Evolutionary conservation across 37 sponge, comb jelly and placozoan species (phyloP).

Genomic region (Agelas oroides): DNA sequence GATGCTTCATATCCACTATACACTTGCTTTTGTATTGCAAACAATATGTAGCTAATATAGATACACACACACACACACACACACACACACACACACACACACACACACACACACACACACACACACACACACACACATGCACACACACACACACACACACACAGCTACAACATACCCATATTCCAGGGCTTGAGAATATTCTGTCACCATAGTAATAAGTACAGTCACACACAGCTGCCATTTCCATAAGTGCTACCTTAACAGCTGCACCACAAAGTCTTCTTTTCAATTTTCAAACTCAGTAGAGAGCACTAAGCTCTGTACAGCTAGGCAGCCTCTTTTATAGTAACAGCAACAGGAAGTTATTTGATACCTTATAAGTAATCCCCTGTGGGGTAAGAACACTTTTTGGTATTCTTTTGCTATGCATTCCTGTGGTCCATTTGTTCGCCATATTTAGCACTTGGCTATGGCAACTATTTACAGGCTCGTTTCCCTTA

Average conservation of each 20-base stretch:
- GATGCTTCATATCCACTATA: neutral
- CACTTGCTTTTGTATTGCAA: neutral
- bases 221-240: conserved; percentile 27
- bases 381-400: too few relatives aligned
- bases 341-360: too few relatives aligned
- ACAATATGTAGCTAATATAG: neutral
- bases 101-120: conserved; percentile 9
- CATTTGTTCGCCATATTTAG: too few relatives aligned
- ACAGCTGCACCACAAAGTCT: too few relatives aligned
- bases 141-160: conserved; percentile 13
- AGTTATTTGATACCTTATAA: too few relatives aligned
- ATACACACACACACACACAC: neutral
- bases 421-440: too few relatives aligned
- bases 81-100: conserved; percentile 1
- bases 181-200: conserved; percentile 16
- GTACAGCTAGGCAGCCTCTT: too few relatives aligned
- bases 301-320: too few relatives aligned
- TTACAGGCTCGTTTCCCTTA: too few relatives aligned
- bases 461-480: too few relatives aligned
- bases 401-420: too few relatives aligned
- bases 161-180: conserved; percentile 24
- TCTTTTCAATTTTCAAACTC: too few relatives aligned
- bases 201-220: conserved; percentile 16
- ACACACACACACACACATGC: conserved; percentile 19
- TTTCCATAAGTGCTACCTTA: neutral